Base-by-base conservation (phyloP, 92 coral and sea anemone genomes). In the Palythoa grandiflora region DNA sequence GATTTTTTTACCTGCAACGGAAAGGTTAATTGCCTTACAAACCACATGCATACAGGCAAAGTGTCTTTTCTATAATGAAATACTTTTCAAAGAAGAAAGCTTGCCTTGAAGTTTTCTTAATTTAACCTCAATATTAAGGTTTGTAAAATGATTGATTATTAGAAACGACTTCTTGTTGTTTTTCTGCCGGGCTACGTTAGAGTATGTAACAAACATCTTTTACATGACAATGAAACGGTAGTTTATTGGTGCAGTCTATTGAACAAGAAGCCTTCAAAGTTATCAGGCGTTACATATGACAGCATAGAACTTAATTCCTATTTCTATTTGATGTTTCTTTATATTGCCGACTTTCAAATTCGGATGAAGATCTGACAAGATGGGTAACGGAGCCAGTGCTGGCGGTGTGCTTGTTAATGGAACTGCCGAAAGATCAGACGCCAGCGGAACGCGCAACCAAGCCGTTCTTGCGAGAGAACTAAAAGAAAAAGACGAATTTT, bases 311-410 rank as follows among this genome's bases (percentile, higher is more conserved):
- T 5, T 63, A 21, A 20, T 15, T 66, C 14, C 7, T 40, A 40
- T 17, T 66, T 39, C 59, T 55, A 1, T 81, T 47, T 19, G 74
- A 47, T 7, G 9, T 61, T 61, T 20, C 73, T 79, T 79, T 14
- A 61, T 61, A 10, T 66, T 44, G 37, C 86, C 86, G 86, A 81
- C 86, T 20, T 21, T 81, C 2, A 36, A 5, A 81, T 17, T 52
- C 75, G 89, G 38, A 15, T 70, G 75, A 35, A 57, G 44, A 68
- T 54, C 78, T 17, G 16, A 61, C 66, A 88, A 54, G 61, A 97
- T 97, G 99, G 99, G 98, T 50, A 94, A 92, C 61, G 94, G 95
- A 8, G 95, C 92, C 13, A 94, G 98, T 53, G 76, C 93, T 60
- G 88, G 90, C 10, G 89, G 79, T 3, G 77, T 91, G 9, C 57